Evolutionary conservation across 1,140 invertebrate genomes (phyloP), one percentile per base, ranked within the genome.

Genomic region (Sitobion miscanthi): DNA sequence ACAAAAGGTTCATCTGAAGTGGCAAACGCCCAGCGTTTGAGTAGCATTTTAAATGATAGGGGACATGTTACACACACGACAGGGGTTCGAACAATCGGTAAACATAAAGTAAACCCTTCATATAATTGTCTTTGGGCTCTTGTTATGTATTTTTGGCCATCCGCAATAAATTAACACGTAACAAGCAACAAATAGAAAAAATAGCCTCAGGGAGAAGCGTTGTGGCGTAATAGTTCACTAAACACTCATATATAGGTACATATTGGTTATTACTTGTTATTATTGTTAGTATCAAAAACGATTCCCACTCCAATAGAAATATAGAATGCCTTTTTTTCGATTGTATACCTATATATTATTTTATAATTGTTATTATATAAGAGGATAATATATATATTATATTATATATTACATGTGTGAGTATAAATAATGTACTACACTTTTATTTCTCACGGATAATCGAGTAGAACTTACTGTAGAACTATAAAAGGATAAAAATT

Each of bases 61-160:
- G 90, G 90, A 91, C 90, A 91, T 91, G 90, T 91, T 91, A 91
- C 62, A 91, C 69, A 35, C 90, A 47, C 62, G 62, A 52, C 90
- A 21, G 90, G 90, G 69, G 90, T 52, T 25, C 45, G 90, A 52
- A 91, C 69, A 91, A 91, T 91, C 69, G 62, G n/a, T 91, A 91
- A 91, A 91, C 90, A 91, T 49, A 91, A 35, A 91, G 69, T 82
- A 91, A 91, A 83, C 69, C 90, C 69, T 91, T 83, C 30, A 91
- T 91, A 91, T 69, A 45, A 91, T 91, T 91, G 90, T 91, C 90
- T 91, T 91, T 91, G 69, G 45, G 17, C 42, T 83, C 90, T 91
- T 30, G 62, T 90, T 47, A n/a, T 83, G 45, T 91, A 49, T 82
- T 91, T 91, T 91, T 35, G 69, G 69, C 45, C 45, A 91, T 91